Conservation (phyloP, 2,797 vertebrate genomes). For the Leptodactylus fallax region DNA sequence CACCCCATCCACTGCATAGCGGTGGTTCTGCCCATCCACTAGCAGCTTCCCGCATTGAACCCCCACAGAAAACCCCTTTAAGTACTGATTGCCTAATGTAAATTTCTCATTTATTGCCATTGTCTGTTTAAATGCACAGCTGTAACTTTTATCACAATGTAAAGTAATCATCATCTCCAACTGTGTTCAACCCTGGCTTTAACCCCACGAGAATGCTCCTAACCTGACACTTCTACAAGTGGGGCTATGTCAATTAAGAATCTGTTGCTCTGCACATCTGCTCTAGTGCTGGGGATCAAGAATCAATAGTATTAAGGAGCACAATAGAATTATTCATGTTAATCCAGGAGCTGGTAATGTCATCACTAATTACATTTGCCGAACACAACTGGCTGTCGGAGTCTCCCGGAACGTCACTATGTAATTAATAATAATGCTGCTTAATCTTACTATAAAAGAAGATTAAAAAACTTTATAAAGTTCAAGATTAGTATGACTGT, state of each 20-base stretch:
- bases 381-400: conserved; percentile 32
- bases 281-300: conserved; percentile 19
- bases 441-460: background rate
- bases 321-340: conserved; percentile 57
- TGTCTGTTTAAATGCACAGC: conserved; percentile 32
- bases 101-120: background rate
- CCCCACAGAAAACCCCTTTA: background rate
- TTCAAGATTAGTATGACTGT: background rate
- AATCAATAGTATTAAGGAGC: conserved; percentile 54
- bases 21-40: no score
- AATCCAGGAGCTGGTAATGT: conserved; percentile 58
- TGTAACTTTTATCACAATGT: conserved; percentile 28
- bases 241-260: conserved; percentile 55
- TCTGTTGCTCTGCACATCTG: conserved; percentile 52
- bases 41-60: no score
- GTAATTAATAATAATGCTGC: conserved; percentile 47
- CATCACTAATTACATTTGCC: conserved; percentile 58
- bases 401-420: conserved; percentile 15
- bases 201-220: conserved; percentile 8
- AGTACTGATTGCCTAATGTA: conserved; percentile 18
- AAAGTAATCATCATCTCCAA: conserved; percentile 51
- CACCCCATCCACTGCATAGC: no score
- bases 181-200: background rate
- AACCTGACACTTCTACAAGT: background rate
- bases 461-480: conserved; percentile 1